phyloP scores from a whole-genome alignment of 1,140 invertebrate genomes.

The Heterodera carotae region DNA sequence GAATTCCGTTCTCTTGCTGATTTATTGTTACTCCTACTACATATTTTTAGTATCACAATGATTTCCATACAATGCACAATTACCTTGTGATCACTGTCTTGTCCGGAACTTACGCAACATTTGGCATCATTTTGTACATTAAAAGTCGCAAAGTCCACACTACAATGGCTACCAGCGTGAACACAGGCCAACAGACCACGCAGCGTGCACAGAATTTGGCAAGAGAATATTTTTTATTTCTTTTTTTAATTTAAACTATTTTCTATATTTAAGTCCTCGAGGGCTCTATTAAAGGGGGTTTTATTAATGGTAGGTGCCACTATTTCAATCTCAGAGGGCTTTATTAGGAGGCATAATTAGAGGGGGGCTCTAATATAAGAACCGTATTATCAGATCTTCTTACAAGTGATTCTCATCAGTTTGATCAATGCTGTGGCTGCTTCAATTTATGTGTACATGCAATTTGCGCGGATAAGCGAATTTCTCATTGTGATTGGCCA shows the following conservation, averaged over 20 bases:
- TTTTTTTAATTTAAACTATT: no score
- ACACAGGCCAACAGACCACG: background rate
- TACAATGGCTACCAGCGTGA: background rate
- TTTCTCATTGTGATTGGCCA: slow-evolving; percentile 33
- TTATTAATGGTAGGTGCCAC: no score
- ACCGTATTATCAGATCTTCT: slow-evolving; percentile 36
- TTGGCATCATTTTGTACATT: background rate
- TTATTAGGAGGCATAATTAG: no score
- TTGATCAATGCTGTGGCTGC: slow-evolving; percentile 34
- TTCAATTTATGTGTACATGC: slow-evolving; percentile 38
- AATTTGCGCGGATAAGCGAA: slow-evolving; percentile 35
- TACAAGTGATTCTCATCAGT: slow-evolving; percentile 40
- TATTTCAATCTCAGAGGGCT: no score
- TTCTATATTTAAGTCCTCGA: no score
- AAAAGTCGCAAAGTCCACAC: slow-evolving; percentile 1
- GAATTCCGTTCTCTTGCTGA: no score
- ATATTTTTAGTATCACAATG: slow-evolving; percentile 33
- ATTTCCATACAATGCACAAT: slow-evolving; percentile 33
- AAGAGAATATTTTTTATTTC: background rate
- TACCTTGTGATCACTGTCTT: slow-evolving; percentile 15
- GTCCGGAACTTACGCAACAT: background rate
- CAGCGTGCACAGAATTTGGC: background rate
- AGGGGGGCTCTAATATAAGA: no score
- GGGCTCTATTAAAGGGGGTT: no score
- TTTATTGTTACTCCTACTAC: no score